Evolutionary conservation across 2,797 vertebrate genomes (phyloP), one percentile per base, ranked within the genome.

Genomic region (Acanthornis magna): DNA sequence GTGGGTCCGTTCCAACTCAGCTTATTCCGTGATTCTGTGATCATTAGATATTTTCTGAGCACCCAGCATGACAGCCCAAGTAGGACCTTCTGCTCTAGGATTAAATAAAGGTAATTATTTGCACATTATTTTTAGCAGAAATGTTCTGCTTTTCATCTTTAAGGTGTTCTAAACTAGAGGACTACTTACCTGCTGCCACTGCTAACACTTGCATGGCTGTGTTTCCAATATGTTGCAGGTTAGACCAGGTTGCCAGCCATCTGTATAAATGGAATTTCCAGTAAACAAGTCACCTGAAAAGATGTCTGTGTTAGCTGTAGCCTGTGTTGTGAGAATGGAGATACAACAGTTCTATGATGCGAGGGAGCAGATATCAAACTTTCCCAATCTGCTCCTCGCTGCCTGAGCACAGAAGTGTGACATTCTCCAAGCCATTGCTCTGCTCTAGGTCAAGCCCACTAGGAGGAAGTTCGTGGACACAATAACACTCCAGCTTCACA

Each of bases 311-410:
- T 16, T 25, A 32, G 48, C 7, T 83, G 11, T 20, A 54, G 26
- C 2, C 10, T 48, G 11, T 19, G 10, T 17, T 70, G 29, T 66
- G 36, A 65, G 26, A 84, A 81, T 9, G 3, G 8, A 67, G 34
- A 50, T 11, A 8, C 6, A 66, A 3, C 11, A 21, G 16, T 19
- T 45, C 15, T 5, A 0, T 17, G 30, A 50, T 0, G 1, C n/a
- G 22, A 53, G 10, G 42, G 22, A 63, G 15, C 23, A 81, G 48
- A 19, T 3, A 5, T 15, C 7, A 66, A 4, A 11, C 1, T 71
- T 77, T 55, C 25, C 51, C 36, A 15, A 14, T 30, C 32, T 55
- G 25, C 5, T 55, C 1, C 20, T 68, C 0, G 0, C 40, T 58
- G 13, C 29, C 45, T 51, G 34, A 71, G 29, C 19, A 67, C 27